These are phyloP conservation scores for Urosaurus nigricauda DNA, from an alignment of 2,797 vertebrate species.

Conservation along the genomic window DNA sequence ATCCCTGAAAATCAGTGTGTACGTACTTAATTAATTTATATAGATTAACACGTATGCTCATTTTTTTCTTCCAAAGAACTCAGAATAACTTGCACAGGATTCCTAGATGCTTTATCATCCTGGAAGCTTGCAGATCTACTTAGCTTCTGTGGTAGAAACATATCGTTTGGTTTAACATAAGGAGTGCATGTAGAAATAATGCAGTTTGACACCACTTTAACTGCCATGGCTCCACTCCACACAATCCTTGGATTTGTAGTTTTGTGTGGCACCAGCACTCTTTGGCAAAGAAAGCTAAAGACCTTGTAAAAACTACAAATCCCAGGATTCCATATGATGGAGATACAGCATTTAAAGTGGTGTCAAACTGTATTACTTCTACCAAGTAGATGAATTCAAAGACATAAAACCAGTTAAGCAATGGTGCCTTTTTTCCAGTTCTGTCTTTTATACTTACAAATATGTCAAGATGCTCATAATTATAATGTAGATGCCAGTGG, in stretches of 20 bases:
- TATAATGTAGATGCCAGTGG: background rate
- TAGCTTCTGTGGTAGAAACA: background rate
- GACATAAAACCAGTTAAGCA: background rate
- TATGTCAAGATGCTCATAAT: background rate
- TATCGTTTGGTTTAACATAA: background rate
- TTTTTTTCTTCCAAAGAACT: background rate
- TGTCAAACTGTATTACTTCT: too few relatives aligned
- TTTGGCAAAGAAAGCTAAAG: too few relatives aligned
- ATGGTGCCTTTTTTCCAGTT: background rate
- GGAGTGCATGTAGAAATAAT: too few relatives aligned
- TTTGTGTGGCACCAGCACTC: too few relatives aligned
- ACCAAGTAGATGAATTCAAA: too few relatives aligned
- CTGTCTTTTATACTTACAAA: background rate
- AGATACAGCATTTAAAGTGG: too few relatives aligned
- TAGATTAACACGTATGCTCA: background rate
- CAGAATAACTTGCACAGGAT: background rate
- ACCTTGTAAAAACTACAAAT: too few relatives aligned
- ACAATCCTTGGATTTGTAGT: too few relatives aligned
- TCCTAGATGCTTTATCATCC: background rate
- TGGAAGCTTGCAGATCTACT: background rate
- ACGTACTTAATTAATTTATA: background rate
- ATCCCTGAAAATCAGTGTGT: background rate
- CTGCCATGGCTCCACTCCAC: too few relatives aligned
- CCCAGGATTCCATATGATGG: too few relatives aligned
- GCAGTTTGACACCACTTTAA: too few relatives aligned